Percentiles rank a stretch among this genome's conserved stretches.
phyloP scores from a whole-genome alignment of 2,888 invertebrate species.

The Caenorhabditis becei region DNA sequence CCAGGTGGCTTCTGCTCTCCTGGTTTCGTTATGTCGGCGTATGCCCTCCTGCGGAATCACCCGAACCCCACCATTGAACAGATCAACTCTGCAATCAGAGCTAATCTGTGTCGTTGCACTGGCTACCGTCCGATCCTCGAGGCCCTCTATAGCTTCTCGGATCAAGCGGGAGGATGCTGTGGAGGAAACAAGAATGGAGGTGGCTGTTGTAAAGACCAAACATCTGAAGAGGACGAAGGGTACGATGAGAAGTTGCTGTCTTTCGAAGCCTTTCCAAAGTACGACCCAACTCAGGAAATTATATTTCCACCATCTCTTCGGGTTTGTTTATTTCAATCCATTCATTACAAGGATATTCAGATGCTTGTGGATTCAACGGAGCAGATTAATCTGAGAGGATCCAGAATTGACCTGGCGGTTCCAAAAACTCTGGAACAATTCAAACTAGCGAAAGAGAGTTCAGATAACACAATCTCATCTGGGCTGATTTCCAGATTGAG shows the following conservation, averaged over 20 bases:
- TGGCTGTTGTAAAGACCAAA: conserved; percentile 56
- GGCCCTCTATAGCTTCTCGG: conserved; percentile 85
- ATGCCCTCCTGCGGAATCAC: conserved; percentile 84
- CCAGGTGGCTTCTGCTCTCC: conserved; percentile 97
- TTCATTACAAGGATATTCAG: neutral
- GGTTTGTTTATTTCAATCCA: neutral
- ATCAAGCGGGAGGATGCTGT: conserved; percentile 59
- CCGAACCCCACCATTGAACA: conserved; percentile 84
- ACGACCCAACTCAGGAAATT: conserved; percentile 90
- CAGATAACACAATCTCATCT: conserved; percentile 55
- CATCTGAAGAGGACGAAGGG: conserved; percentile 33
- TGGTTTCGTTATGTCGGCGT: conserved; percentile 84
- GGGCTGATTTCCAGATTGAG: conserved; percentile 66
- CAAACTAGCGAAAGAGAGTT: conserved; percentile 7
- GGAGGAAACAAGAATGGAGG: conserved; percentile 52
- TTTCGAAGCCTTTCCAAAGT: conserved; percentile 82
- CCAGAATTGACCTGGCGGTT: conserved; percentile 17
- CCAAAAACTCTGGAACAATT: conserved; percentile 51
- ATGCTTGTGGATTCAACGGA: conserved; percentile 11
- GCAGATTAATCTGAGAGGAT: conserved; percentile 74
- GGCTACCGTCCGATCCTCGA: conserved; percentile 94
- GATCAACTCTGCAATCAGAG: conserved; percentile 81
- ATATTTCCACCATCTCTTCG: conserved; percentile 91
- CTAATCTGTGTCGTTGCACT: conserved; percentile 92
- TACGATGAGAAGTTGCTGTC: conserved; percentile 44